These are phyloP conservation scores for Calcarius ornatus DNA, from an alignment of 2,113 vertebrate genomes.

Conservation along the genomic window DNA sequence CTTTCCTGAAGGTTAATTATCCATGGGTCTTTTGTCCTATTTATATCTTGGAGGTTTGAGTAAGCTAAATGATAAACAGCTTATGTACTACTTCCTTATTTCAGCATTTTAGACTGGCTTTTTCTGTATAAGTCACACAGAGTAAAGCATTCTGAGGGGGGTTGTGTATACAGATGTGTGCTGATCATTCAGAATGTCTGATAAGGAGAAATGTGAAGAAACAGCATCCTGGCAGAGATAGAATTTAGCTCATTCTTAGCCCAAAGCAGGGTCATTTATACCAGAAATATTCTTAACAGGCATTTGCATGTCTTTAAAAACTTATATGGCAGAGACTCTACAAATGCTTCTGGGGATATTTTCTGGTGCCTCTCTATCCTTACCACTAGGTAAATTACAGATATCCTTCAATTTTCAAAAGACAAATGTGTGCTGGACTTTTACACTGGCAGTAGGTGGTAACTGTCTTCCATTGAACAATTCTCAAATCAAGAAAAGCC, in stretches of 20 bases:
- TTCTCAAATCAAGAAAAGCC: neutral
- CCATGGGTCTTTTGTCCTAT: neutral
- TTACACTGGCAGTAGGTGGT: neutral
- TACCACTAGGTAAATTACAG: neutral
- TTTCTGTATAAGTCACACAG: neutral
- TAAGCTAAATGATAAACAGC: slow-evolving; percentile 3
- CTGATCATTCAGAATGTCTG: neutral
- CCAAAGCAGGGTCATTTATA: neutral
- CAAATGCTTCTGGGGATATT: neutral
- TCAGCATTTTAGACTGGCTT: neutral
- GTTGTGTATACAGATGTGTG: neutral
- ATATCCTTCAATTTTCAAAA: neutral
- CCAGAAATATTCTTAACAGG: neutral
- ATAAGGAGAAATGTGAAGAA: neutral
- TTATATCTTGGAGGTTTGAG: neutral
- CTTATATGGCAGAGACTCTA: neutral
- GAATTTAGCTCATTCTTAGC: neutral
- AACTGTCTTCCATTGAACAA: neutral
- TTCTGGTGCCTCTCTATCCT: neutral
- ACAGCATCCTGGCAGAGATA: neutral
- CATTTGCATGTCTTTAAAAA: neutral
- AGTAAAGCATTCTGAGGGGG: neutral
- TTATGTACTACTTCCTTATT: neutral
- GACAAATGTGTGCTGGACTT: neutral
- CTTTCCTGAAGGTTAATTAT: slow-evolving; percentile 37